A percentile compares a stretch with the other conserved stretches of the same genome.
Conservation (phyloP, 2,797 vertebrate genomes). For the Pangasius larnaudii region DNA sequence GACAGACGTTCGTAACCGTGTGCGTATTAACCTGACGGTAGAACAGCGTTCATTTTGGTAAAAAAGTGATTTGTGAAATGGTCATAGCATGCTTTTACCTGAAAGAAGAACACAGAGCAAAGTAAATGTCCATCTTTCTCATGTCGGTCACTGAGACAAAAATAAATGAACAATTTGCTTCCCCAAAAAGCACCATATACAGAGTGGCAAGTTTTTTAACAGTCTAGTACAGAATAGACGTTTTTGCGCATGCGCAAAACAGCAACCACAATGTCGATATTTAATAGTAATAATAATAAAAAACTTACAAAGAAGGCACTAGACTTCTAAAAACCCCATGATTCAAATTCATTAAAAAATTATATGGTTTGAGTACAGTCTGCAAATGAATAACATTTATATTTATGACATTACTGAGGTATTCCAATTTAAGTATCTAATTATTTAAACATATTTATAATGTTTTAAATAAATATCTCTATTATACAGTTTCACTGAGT, state of each 20-base stretch:
- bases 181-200: neutral
- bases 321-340: neutral
- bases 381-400: neutral
- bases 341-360: neutral
- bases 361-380: neutral
- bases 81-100: conserved; percentile 59
- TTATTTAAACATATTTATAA: neutral
- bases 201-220: neutral
- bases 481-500: neutral
- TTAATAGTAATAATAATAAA: neutral
- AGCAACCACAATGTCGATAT: neutral
- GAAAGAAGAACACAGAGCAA: conserved; percentile 66
- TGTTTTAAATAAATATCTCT: neutral
- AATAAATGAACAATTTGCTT: neutral
- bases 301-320: neutral
- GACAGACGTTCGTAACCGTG: neutral
- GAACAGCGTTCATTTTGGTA: neutral
- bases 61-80: neutral
- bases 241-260: conserved; percentile 17
- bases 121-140: conserved; percentile 63
- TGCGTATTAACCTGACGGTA: neutral
- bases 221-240: neutral
- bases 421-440: neutral
- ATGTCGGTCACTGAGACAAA: neutral
- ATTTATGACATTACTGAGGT: neutral